Evolutionary conservation across 2,888 invertebrate species (phyloP), one percentile per base, ranked within the genome.

Genomic region (Chalcis sispes): DNA sequence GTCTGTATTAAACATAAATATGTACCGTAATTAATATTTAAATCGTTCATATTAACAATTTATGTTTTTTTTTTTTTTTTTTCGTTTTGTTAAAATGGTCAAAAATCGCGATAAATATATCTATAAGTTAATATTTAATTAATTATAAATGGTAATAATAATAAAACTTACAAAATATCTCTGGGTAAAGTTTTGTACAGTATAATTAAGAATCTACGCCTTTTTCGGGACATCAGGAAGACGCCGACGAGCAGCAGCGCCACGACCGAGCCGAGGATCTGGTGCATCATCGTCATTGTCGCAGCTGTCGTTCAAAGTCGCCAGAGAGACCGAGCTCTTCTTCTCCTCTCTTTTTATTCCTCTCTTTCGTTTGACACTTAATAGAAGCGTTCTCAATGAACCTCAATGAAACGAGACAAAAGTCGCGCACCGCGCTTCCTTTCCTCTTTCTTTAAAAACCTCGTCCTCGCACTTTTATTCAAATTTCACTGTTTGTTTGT

Each of bases 261-360:
- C 80, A 95, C 94, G 86, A 93, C 93, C 89, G 94, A 92, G 56
- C 94, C 89, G 77, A 93, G 90, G 79, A 93, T 90, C 85, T 90
- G 90, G 82, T 93, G 91, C 83, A 91, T 89, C 84, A 90, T 91
- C 86, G 90, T 91, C 90, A 91, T 91, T 85, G 18, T 52, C 13
- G 4, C 40, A 7, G 48, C 40, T 13, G 48, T 48, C 48, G 10
- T 10, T n/a, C 18, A 40, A n/a, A n/a, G n/a, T n/a, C n/a, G n/a
- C n/a, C n/a, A n/a, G n/a, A n/a, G n/a, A n/a, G n/a, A n/a, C n/a
- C n/a, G n/a, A n/a, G n/a, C n/a, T n/a, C n/a, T n/a, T n/a, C n/a
- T n/a, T n/a, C n/a, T n/a, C n/a, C n/a, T n/a, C n/a, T n/a, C n/a
- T n/a, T n/a, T n/a, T n/a, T n/a, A 13, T 46, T 23, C 20, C n/a